Conservation (phyloP, 2,113 vertebrate genomes). For the Thermophis baileyi region DNA sequence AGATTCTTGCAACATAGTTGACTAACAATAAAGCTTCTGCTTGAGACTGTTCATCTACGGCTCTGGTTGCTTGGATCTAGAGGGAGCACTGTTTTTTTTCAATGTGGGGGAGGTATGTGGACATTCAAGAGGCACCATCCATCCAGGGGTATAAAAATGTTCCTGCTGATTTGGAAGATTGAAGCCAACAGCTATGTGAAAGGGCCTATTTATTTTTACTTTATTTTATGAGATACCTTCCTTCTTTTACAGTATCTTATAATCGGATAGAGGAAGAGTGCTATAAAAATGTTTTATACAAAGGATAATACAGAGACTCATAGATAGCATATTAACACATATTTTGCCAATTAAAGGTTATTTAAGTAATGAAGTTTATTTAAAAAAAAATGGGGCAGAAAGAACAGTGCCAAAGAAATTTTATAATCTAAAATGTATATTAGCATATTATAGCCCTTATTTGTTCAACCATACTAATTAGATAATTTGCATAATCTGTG, state of each 20-base stretch:
- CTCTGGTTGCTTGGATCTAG: not conserved
- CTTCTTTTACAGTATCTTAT: not conserved
- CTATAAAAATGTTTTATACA: not conserved
- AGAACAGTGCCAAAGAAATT: not conserved
- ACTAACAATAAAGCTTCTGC: not conserved
- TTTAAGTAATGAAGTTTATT: not conserved
- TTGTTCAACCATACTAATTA: not conserved
- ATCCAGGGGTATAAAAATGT: not conserved
- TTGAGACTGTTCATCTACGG: not conserved
- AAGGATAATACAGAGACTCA: not conserved
- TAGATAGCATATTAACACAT: not conserved
- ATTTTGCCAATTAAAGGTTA: not conserved
- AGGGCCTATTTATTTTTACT: not conserved
- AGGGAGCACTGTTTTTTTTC: not conserved
- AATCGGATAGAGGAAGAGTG: not conserved
- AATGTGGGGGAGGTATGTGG: not conserved
- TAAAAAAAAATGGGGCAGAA: not conserved
- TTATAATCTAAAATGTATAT: not conserved
- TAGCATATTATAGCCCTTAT: not conserved
- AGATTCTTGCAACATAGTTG: not conserved
- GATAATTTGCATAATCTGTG: not conserved
- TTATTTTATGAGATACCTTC: not conserved
- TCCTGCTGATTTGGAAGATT: not conserved
- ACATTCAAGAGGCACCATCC: not conserved
- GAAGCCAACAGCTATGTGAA: not conserved